Evolutionary conservation across 2,113 vertebrate species (phyloP), one percentile per base, ranked within the genome.

Genomic region (Alouatta palliata): DNA sequence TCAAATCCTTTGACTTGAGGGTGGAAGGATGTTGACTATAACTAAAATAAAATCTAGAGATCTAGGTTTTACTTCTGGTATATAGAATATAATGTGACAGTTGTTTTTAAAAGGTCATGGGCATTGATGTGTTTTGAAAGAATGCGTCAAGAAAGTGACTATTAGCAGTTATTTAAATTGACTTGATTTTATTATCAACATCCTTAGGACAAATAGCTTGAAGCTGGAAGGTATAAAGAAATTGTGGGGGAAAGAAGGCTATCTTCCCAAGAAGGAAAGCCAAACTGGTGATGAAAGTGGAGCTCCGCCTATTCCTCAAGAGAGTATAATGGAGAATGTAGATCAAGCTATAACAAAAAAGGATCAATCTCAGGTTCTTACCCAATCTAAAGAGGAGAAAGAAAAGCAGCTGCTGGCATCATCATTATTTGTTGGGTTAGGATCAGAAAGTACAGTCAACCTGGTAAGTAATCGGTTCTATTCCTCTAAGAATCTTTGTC

Each of bases 221-320:
- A 99, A 99, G 97, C 98, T 99, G 14, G 99, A 99, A 17, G 99
- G 99, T 68, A 98, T 99, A 81, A 99, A 98, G 95, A 99, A 99
- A 91, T 98, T 99, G 3, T 99, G 99, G 99, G 99, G 99, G 3
- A 99, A 99, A 97, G 99, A 99, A 43, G 99, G 99, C 8, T 99
- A 99, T 96, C 98, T 99, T 79, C 98, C 98, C 17, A 99, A 99
- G 98, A 99, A 98, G 96, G 99, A 99, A 70, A 97, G 8, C 66
- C 94, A 98, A 95, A 83, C 0, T 30, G 98, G 98, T 71, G 98
- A 98, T 85, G 93, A 97, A 23, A 94, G 95, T 0, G 98, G 97
- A 54, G 93, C 98, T 64, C 97, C 93, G 0, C 70, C 98, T 64
- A 93, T 95, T 83, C 86, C 98, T 56, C 98, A 98, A 45, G 98